Conservation (phyloP, 2,888 invertebrate species). For the Epinotia nisella region DNA sequence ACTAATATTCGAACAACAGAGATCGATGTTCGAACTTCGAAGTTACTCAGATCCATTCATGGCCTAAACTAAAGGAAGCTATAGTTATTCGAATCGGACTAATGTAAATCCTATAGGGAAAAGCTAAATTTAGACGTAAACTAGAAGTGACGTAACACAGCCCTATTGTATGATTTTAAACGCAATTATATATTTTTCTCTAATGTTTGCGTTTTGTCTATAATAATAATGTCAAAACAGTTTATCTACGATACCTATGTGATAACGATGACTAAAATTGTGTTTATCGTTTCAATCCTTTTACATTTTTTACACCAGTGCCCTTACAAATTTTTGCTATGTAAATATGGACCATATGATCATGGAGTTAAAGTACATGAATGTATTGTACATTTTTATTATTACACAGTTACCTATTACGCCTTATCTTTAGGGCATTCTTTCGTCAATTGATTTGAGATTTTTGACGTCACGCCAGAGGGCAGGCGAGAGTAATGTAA, state of each 20-base stretch:
- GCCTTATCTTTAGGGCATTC: slow-evolving; percentile 25
- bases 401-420: slow-evolving; percentile 5
- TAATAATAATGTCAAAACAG: background rate
- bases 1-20: background rate
- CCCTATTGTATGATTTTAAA: background rate
- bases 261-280: background rate
- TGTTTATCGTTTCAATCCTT: background rate
- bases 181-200: no score
- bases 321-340: background rate
- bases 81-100: background rate
- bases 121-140: background rate
- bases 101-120: slow-evolving; percentile 4
- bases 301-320: background rate
- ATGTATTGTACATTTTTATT: no score
- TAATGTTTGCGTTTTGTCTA: background rate
- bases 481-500: slow-evolving; percentile 2
- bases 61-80: slow-evolving; percentile 5
- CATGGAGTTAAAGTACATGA: slow-evolving; percentile 17
- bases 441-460: slow-evolving; percentile 19
- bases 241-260: background rate
- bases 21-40: background rate
- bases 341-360: slow-evolving; percentile 9
- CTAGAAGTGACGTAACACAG: background rate
- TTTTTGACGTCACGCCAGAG: slow-evolving; percentile 16
- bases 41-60: background rate